A percentile compares a stretch with the other conserved stretches of the same genome.
These are phyloP conservation scores for Oxygymnocypris stewartii DNA, from an alignment of 2,113 vertebrate genomes.

Conservation along the genomic window DNA sequence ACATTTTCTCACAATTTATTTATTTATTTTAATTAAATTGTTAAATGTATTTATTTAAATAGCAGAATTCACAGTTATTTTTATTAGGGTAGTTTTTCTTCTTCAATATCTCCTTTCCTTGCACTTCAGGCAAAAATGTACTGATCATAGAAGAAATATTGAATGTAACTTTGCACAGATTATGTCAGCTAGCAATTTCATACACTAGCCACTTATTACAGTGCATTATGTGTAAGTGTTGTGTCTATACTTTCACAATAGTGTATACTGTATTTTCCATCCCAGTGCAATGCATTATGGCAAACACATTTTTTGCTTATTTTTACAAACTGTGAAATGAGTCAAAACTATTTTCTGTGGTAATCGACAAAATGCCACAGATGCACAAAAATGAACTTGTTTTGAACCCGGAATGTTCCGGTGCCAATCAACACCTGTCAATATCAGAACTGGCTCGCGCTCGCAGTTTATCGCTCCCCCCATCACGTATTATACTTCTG, in stretches of 20 bases:
- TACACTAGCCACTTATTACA: background rate
- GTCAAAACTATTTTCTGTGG: background rate
- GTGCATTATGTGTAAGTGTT: background rate
- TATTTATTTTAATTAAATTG: background rate
- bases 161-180: background rate
- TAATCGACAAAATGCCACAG: background rate
- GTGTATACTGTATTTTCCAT: background rate
- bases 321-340: background rate
- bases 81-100: background rate
- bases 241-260: background rate
- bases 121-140: background rate
- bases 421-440: background rate
- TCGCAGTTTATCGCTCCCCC: background rate
- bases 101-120: too few species aligned
- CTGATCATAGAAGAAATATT: background rate
- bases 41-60: background rate
- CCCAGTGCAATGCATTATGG: background rate
- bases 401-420: background rate
- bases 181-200: background rate
- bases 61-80: background rate
- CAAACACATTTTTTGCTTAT: background rate
- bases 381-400: background rate
- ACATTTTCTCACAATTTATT: too few species aligned
- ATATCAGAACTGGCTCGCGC: background rate
- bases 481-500: background rate